Conservation (phyloP, 37 sponge, comb jelly and placozoan genomes). For the Cliona cf. orientalis region DNA sequence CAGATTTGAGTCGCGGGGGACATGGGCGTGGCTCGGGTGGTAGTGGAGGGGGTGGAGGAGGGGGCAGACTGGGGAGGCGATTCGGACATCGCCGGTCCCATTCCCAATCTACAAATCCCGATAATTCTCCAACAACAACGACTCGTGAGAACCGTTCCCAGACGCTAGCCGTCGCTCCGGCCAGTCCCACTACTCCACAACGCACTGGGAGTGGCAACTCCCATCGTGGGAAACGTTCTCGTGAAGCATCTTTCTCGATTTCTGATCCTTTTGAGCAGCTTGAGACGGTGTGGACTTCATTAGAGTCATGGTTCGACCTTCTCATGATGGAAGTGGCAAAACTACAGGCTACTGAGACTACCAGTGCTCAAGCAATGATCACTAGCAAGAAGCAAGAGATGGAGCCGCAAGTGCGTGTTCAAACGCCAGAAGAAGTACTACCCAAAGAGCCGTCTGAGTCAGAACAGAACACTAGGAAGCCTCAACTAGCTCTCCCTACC, state of each 20-base stretch:
- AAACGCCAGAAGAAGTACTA: too few species aligned
- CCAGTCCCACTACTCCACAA: not conserved
- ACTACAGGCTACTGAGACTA: not conserved
- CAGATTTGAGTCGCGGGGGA: not conserved
- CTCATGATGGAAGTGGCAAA: conserved; percentile 63
- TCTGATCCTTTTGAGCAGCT: conserved; percentile 48
- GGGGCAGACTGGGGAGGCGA: not conserved
- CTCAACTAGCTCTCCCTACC: too few species aligned
- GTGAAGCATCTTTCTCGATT: not conserved
- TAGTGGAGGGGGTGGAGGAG: too few species aligned
- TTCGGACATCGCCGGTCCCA: conserved; percentile 23
- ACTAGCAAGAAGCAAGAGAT: too few species aligned
- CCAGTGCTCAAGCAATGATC: too few species aligned
- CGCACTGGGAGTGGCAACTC: not conserved
- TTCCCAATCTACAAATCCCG: not conserved
- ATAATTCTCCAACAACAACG: not conserved
- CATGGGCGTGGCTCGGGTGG: too few species aligned
- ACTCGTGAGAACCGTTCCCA: not conserved
- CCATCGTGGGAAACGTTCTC: not conserved
- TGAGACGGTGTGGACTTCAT: conserved; percentile 77
- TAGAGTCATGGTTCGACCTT: conserved; percentile 85
- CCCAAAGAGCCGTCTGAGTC: too few species aligned
- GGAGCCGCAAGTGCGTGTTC: not conserved
- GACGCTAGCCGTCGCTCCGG: not conserved
- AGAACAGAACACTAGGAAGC: too few species aligned